phyloP scores from a whole-genome alignment of 1,140 invertebrate genomes.

The Euwallacea similis region DNA sequence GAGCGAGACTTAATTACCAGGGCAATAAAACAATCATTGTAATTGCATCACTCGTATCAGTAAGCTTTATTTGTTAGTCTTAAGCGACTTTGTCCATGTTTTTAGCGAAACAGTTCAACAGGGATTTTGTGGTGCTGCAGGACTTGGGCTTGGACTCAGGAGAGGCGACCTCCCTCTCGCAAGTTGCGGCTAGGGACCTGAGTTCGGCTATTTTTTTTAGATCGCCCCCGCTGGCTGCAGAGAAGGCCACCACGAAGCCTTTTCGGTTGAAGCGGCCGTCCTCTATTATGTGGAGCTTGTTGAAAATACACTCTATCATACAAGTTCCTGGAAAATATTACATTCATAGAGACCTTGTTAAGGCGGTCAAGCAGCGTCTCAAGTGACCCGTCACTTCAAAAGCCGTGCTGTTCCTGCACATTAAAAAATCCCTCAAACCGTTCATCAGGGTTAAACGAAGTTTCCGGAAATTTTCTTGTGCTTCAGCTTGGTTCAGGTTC shows the following conservation, averaged over 20 bases:
- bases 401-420: background rate
- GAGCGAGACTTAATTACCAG: background rate
- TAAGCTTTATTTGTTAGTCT: background rate
- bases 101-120: conserved; percentile 22
- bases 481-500: background rate
- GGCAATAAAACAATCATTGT: conserved; percentile 5
- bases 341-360: background rate
- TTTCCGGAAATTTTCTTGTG: background rate
- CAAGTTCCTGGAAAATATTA: conserved; percentile 41
- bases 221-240: conserved; percentile 34
- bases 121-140: conserved; percentile 10
- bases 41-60: background rate
- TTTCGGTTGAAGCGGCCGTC: conserved; percentile 41
- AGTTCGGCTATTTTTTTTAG: conserved; percentile 36
- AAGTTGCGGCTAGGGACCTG: conserved; percentile 33
- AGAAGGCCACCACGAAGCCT: conserved; percentile 39
- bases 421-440: background rate
- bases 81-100: conserved; percentile 22
- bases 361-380: background rate
- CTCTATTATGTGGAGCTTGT: conserved; percentile 39
- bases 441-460: background rate
- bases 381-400: background rate
- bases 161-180: conserved; percentile 39
- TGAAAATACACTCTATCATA: conserved; percentile 45
- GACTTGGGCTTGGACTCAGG: background rate